A percentile compares a stretch with the other conserved stretches of the same genome.
Evolutionary conservation across 30 jellyfish, hydroid and myxozoan species (phyloP).

Genomic region (Mastigias papua): DNA sequence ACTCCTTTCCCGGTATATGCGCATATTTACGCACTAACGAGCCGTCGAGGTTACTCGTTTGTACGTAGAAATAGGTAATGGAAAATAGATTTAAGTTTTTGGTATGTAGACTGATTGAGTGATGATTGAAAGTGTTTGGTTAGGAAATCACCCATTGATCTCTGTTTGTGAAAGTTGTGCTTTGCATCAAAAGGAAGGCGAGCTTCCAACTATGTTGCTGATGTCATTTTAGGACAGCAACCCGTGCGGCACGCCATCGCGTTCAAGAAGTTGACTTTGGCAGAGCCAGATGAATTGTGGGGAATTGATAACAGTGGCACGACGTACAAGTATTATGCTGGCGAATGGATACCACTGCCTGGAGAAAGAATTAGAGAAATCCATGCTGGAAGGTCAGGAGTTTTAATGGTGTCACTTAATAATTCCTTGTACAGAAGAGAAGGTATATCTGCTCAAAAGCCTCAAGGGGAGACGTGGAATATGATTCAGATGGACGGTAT

Average conservation of each 20-base stretch:
- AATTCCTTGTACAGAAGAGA: constrained; percentile 28
- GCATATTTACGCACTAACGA: no score
- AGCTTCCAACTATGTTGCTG: not conserved
- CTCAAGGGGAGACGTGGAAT: constrained; percentile 36
- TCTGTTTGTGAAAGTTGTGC: no score
- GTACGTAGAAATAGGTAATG: no score
- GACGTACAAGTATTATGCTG: constrained; percentile 23
- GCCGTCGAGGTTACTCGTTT: no score
- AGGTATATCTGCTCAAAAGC: constrained; percentile 30
- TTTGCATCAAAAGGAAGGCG: no score
- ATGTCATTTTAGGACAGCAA: constrained; percentile 22
- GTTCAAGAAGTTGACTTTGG: constrained; percentile 14
- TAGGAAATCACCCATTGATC: no score
- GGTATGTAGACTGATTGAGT: no score
- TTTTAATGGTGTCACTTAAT: constrained; percentile 12
- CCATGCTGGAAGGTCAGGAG: constrained; percentile 49
- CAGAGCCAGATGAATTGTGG: constrained; percentile 45
- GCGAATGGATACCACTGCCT: constrained; percentile 35
- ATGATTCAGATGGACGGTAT: constrained; percentile 9
- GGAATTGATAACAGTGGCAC: constrained; percentile 36
- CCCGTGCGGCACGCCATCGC: constrained; percentile 29
- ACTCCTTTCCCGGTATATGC: no score
- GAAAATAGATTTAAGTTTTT: no score
- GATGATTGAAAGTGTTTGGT: no score
- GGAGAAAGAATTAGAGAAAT: constrained; percentile 35